Base-by-base conservation (phyloP, 2,888 invertebrate species). In the Empis stercorea region DNA sequence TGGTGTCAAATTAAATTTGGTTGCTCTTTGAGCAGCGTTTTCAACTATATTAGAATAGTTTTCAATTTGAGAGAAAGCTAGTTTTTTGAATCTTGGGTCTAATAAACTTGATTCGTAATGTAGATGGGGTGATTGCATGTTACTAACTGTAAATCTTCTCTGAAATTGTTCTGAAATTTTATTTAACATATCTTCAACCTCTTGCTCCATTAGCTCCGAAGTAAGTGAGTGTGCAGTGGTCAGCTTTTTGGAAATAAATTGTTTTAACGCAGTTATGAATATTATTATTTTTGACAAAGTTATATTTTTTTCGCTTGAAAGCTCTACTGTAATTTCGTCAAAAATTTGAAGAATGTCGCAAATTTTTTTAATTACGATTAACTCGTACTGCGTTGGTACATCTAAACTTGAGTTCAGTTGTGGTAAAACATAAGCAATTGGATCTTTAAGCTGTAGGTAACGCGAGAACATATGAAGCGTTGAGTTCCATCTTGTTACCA, bases 401-500 rank as follows among this genome's bases (percentile, higher is more conserved):
- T 17, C 11, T 39, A 39, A 20, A 39, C 4, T 11, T 23, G n/a
- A 3, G 15, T 36, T 36, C 14, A 39, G 10, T n/a, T 20, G 10
- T 7, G 39, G 39, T 4, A 39, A 20, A 23, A 20, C 17, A 11
- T 39, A 39, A 3, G 39, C 39, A 20, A 39, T 10, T 3, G 39
- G 20, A 23, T 39, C 39, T 39, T 20, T 39, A 10, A 39, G 4
- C 13, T 17, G 13, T 3, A 39, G 6, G n/a, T 39, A 39, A n/a
- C 20, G 38, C 27, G 51, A 47, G 13, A 52, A 41, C 56, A 58
- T 58, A 3, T 48, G 47, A 7, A 56, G 45, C 36, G 43, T 36
- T 1, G 55, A 57, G 47, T 57, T 59, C 57, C 58, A 59, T 13
- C 56, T 42, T 11, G 55, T 57, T n/a, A 38, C 36, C 1, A 57